phyloP scores from a whole-genome alignment of 2,888 invertebrate species.

The Synergus gifuensis region DNA sequence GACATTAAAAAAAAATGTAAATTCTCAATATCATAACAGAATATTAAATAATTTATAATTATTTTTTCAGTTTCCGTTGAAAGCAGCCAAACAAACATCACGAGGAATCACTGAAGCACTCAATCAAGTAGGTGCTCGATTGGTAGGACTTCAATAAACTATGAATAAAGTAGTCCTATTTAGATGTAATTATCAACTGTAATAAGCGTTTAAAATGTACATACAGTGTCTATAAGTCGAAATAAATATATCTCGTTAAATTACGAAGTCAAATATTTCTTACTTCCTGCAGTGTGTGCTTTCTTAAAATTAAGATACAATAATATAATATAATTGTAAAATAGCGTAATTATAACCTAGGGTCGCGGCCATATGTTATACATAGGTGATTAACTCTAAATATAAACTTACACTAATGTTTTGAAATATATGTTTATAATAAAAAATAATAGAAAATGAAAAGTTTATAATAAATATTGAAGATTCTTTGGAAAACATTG shows the following conservation, averaged over 20 bases:
- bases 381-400: not conserved
- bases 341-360: constrained; percentile 1
- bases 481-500: constrained; percentile 27
- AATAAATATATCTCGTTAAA: constrained; percentile 47
- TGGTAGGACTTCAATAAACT: constrained; percentile 80
- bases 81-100: constrained; percentile 79
- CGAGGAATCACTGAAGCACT: constrained; percentile 80
- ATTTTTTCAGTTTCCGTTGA: constrained; percentile 79
- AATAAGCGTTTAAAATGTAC: constrained; percentile 36
- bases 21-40: too few relatives aligned
- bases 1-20: not conserved
- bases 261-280: constrained; percentile 30
- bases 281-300: constrained; percentile 39
- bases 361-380: constrained; percentile 20
- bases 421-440: not conserved
- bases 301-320: not conserved
- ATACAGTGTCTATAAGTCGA: constrained; percentile 34
- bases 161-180: not conserved
- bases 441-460: constrained; percentile 1
- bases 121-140: constrained; percentile 80
- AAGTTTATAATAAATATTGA: not conserved
- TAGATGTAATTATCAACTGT: constrained; percentile 31
- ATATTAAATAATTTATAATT: not conserved
- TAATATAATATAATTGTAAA: constrained; percentile 23
- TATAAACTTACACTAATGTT: not conserved